These are phyloP conservation scores for Asarcornis scutulata DNA, from an alignment of 2,113 vertebrate genomes.

Conservation along the genomic window DNA sequence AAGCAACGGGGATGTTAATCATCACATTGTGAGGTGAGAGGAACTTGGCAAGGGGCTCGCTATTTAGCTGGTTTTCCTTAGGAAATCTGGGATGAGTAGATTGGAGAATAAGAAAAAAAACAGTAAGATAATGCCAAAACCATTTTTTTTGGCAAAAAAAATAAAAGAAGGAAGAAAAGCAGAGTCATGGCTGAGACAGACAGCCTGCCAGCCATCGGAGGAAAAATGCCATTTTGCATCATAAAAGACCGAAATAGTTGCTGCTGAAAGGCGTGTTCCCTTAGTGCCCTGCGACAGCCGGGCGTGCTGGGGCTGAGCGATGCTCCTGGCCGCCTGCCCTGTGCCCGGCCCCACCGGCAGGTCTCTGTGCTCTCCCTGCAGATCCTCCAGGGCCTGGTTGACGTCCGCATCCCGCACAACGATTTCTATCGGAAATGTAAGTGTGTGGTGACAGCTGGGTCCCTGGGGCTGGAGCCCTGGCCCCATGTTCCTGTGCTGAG, in stretches of 20 bases:
- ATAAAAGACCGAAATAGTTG: neutral
- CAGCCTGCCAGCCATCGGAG: neutral
- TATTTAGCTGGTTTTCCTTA: constrained; percentile 35
- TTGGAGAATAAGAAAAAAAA: neutral
- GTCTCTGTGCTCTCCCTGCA: constrained; percentile 65
- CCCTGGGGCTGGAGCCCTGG: neutral
- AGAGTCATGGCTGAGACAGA: neutral
- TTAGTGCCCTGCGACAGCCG: rapidly evolving
- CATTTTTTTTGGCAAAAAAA: neutral
- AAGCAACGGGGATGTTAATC: neutral
- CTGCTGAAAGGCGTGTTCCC: neutral
- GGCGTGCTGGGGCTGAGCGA: neutral
- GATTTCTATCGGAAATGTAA: constrained; percentile 90
- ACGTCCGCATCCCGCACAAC: constrained; percentile 90
- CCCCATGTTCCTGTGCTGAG: neutral
- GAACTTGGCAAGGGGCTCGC: neutral
- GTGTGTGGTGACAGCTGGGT: neutral
- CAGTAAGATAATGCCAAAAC: neutral
- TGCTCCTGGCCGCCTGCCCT: no score
- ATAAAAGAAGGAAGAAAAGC: neutral
- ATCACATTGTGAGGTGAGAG: neutral
- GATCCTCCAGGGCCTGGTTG: constrained; percentile 90
- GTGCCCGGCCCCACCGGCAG: neutral
- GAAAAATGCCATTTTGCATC: neutral
- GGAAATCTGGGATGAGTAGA: constrained; percentile 54